phyloP scores from a whole-genome alignment of 1,140 invertebrate genomes.

The Leptestheria dahalacensis region DNA sequence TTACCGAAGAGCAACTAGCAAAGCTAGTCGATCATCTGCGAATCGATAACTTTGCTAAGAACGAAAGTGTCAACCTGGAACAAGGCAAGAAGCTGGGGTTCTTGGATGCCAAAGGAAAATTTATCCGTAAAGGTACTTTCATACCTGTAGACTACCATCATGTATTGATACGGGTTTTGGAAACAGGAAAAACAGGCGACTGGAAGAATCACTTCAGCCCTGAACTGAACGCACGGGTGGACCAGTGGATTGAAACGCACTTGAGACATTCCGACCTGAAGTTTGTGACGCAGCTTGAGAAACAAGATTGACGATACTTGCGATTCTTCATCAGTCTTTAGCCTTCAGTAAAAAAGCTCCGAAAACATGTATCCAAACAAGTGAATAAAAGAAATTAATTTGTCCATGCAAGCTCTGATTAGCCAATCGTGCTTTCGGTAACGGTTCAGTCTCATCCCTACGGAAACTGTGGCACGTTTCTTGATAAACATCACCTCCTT shows the following conservation, averaged over 20 bases:
- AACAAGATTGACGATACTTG: no score
- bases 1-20: constrained; percentile 45
- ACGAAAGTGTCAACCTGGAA: constrained; percentile 9
- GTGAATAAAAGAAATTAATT: no score
- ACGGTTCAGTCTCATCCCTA: no score
- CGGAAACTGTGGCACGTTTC: no score
- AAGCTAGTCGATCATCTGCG: constrained; percentile 55
- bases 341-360: no score
- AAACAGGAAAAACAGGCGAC: constrained; percentile 25
- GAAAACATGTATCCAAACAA: no score
- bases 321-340: no score
- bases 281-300: constrained; percentile 17
- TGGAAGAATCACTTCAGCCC: constrained; percentile 31
- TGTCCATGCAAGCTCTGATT: no score
- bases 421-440: no score
- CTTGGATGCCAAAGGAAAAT: constrained; percentile 1
- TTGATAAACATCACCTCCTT: no score
- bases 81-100: background rate
- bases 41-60: constrained; percentile 44
- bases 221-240: constrained; percentile 27
- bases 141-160: background rate
- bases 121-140: constrained; percentile 14
- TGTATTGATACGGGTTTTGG: background rate
- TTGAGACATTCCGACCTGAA: constrained; percentile 15
- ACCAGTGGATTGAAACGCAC: constrained; percentile 22